Percentiles rank a stretch among this genome's conserved stretches.
These are phyloP conservation scores for Aurelia sp. DNA, from an alignment of 30 jellyfish, hydroid and myxozoan genomes.

Conservation along the genomic window DNA sequence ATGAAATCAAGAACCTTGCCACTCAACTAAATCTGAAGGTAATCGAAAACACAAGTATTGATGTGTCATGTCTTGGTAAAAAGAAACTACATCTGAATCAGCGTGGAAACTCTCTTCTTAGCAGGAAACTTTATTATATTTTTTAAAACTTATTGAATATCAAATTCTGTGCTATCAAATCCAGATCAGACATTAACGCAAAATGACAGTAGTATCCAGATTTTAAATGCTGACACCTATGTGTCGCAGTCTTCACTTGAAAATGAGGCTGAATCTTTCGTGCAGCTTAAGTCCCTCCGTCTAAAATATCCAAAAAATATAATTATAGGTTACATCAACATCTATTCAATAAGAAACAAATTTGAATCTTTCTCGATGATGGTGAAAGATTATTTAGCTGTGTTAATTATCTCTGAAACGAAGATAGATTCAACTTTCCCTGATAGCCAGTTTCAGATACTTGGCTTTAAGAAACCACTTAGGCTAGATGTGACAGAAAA, in stretches of 20 bases:
- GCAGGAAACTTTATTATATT: conserved; percentile 5
- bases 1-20: conserved; percentile 15
- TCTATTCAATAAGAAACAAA: conserved; percentile 33
- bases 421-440: no score
- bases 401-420: no score
- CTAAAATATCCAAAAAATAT: conserved; percentile 23
- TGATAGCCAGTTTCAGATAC: conserved; percentile 1
- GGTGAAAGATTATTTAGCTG: conserved; percentile 7
- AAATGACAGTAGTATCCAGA: neutral
- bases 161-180: conserved; percentile 5
- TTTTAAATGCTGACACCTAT: neutral
- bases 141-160: neutral
- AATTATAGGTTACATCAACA: conserved; percentile 24
- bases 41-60: no score
- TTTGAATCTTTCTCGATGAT: conserved; percentile 20
- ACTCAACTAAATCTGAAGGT: neutral
- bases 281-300: neutral
- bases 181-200: neutral
- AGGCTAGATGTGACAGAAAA: conserved; percentile 42
- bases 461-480: conserved; percentile 20
- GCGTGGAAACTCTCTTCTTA: conserved; percentile 13
- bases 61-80: no score
- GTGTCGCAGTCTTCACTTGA: no score
- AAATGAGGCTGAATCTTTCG: no score
- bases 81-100: neutral